Evolutionary conservation across 2,888 invertebrate genomes (phyloP).

Genomic region (Andrena flavipes): DNA sequence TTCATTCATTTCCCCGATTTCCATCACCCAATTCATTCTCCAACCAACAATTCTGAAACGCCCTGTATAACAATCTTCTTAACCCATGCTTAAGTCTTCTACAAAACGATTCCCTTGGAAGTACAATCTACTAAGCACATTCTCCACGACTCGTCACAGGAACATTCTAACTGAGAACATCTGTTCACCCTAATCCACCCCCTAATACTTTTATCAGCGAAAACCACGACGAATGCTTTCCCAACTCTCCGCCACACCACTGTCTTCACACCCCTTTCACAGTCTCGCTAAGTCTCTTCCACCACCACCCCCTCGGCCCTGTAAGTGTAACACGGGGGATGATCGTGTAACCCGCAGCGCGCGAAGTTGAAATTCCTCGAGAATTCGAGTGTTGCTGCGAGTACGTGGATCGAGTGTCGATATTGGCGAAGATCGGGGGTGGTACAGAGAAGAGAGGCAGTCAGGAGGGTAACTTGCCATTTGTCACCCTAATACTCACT

Average conservation of each 20-base stretch:
- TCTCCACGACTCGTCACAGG: too few relatives aligned
- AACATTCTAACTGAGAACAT: too few relatives aligned
- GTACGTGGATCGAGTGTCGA: slow-evolving; percentile 40
- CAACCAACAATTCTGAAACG: too few relatives aligned
- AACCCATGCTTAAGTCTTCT: too few relatives aligned
- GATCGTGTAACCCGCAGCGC: slow-evolving; percentile 7
- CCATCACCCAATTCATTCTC: too few relatives aligned
- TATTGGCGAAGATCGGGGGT: slow-evolving; percentile 14
- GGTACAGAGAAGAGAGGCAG: slow-evolving; percentile 23
- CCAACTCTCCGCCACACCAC: not conserved
- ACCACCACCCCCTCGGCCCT: not conserved
- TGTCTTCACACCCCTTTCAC: not conserved
- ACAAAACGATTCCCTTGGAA: too few relatives aligned
- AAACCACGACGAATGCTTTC: not conserved
- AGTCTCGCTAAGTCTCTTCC: not conserved
- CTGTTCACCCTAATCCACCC: too few relatives aligned
- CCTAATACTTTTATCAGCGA: too few relatives aligned
- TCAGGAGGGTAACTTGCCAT: slow-evolving; percentile 52
- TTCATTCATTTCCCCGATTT: too few relatives aligned
- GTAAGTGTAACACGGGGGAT: not conserved
- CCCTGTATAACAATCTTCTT: too few relatives aligned
- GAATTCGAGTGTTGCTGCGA: slow-evolving; percentile 31
- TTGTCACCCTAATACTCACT: slow-evolving; percentile 65
- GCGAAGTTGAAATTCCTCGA: slow-evolving; percentile 19
- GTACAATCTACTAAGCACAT: too few relatives aligned